Evolutionary conservation across 2,888 invertebrate genomes (phyloP), one percentile per base, ranked within the genome.

Genomic region (Ptychoptera albimana): DNA sequence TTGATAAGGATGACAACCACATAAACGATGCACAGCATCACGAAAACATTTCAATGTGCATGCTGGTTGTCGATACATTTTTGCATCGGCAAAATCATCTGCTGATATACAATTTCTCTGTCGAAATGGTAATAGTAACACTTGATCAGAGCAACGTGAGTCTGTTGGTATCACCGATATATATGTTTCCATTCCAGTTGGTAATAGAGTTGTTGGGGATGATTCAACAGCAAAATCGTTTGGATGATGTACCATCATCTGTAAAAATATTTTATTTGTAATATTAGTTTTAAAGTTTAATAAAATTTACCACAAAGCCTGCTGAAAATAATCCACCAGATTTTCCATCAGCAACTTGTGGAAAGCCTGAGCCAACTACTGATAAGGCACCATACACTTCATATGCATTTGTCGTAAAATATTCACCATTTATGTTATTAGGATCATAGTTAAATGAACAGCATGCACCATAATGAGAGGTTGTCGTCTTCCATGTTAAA

Each of bases 401-500:
- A 39, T 61, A 64, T 13, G 58, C 58, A 39, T 61, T 64, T 7
- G 63, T 49, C 1, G 61, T 57, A 43, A 64, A 64, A 12, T 63
- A 62, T 5, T 59, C 53, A 44, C 56, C 61, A 4, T 60, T 60
- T 9, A 51, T 45, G 50, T 64, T 63, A 13, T 57, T 55, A 0
- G 63, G 63, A 53, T 63, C 60, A 40, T 63, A 64, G 48, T 64
- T 64, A 31, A 65, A 65, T 4, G 64, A 63, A 47, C 64, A 64
- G 40, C 64, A 64, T 5, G 60, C 58, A 1, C 64, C 64, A 8
- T 60, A 45, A 45, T 51, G 59, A 1, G 64, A 62, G 1, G 60
- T 61, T 1, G 64, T 60, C 1, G 60, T 53, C 39, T 57, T 57
- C 40, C 64, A 64, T 2, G 60, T 58, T 1, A 63, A 50, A 48